phyloP scores from a whole-genome alignment of 1,140 invertebrate genomes.

The Dendrolimus kikuchii region DNA sequence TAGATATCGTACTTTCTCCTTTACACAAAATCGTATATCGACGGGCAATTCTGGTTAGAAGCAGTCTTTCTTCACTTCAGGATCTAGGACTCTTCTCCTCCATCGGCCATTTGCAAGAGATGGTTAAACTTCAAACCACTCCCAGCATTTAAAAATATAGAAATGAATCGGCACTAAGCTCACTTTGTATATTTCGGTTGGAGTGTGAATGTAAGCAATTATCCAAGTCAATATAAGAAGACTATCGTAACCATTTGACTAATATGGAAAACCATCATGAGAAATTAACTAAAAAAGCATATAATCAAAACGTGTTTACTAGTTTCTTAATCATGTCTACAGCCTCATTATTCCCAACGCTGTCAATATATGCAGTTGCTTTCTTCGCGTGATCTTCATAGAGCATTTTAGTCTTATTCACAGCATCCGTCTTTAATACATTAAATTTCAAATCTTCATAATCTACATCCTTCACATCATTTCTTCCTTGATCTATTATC shows the following conservation, averaged over 20 bases:
- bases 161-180: no score
- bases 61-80: background rate
- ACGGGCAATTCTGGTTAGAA: no score
- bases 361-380: conserved; percentile 48
- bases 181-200: no score
- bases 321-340: conserved; percentile 62
- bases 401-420: conserved; percentile 51
- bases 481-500: conserved; percentile 78
- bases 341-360: conserved; percentile 51
- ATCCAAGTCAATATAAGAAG: no score
- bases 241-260: no score
- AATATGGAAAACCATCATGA: no score
- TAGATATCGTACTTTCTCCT: no score
- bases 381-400: conserved; percentile 56
- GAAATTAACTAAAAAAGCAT: no score
- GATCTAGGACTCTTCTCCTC: background rate
- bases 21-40: no score
- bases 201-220: no score
- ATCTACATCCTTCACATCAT: conserved; percentile 79
- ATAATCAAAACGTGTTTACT: conserved; percentile 48
- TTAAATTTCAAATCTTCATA: conserved; percentile 80
- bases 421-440: conserved; percentile 76
- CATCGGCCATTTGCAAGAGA: background rate
- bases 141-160: no score
- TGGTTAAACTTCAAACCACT: no score